These are phyloP conservation scores for Idaea biselata DNA, from an alignment of 2,888 invertebrate species.

Conservation along the genomic window DNA sequence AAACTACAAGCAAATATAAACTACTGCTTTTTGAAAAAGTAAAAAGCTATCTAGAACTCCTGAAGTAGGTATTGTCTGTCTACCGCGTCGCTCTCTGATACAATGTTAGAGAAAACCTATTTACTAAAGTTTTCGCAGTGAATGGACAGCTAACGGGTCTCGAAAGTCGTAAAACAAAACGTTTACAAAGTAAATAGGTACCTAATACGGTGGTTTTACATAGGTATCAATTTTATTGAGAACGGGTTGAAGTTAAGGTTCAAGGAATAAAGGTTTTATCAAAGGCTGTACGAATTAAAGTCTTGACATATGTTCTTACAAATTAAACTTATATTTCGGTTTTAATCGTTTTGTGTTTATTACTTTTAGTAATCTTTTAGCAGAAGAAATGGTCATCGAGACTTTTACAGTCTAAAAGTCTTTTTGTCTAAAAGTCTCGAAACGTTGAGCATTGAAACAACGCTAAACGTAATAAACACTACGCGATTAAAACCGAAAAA, in stretches of 20 bases:
- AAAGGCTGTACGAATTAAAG: no score
- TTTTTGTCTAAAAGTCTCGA: no score
- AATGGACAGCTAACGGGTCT: slow-evolving; percentile 1
- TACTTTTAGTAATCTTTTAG: no score
- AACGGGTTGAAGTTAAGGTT: background rate
- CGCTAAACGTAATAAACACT: no score
- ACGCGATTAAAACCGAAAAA: no score
- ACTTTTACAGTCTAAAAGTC: no score
- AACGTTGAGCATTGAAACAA: no score
- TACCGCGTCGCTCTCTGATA: background rate
- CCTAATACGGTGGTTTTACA: background rate
- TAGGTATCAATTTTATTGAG: background rate
- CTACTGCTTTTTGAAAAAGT: background rate
- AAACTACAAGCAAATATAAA: background rate
- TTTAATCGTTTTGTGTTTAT: no score
- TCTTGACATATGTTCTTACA: no score
- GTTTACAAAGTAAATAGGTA: background rate
- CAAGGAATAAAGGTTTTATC: background rate
- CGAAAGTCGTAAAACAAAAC: background rate
- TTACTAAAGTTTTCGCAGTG: background rate
- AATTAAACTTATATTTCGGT: no score
- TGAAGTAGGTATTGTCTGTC: background rate
- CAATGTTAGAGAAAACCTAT: slow-evolving; percentile 1
- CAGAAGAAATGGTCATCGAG: no score
- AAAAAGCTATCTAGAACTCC: background rate